Evolutionary conservation across 1,140 invertebrate species (phyloP).

Genomic region (Mylabris phalerata): DNA sequence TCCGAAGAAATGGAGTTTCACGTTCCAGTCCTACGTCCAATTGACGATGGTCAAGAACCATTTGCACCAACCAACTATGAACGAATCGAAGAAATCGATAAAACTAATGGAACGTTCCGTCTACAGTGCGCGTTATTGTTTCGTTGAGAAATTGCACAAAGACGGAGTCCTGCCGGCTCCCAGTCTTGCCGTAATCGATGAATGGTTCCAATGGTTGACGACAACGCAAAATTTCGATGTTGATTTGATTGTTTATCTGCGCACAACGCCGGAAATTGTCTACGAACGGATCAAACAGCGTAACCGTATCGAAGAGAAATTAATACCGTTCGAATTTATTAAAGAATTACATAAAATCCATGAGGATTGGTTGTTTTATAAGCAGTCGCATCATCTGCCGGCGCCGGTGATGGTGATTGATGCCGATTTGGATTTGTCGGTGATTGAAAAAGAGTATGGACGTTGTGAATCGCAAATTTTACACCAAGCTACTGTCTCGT

Average conservation of each 20-base stretch:
- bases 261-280: constrained; percentile 73
- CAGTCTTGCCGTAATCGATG: constrained; percentile 61
- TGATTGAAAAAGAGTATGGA: constrained; percentile 55
- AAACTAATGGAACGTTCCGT: constrained; percentile 88
- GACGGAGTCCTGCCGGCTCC: constrained; percentile 44
- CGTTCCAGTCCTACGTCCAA: constrained; percentile 86
- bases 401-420: constrained; percentile 56
- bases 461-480: constrained; percentile 47
- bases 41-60: constrained; percentile 82
- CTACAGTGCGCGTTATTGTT: constrained; percentile 74
- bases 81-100: constrained; percentile 43
- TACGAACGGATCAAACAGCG: constrained; percentile 71
- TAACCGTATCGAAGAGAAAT: constrained; percentile 71
- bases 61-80: constrained; percentile 48
- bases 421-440: constrained; percentile 54
- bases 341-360: constrained; percentile 71
- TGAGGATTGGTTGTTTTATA: constrained; percentile 74
- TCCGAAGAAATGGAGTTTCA: constrained; percentile 68
- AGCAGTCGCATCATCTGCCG: constrained; percentile 47
- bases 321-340: constrained; percentile 66
- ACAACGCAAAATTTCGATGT: constrained; percentile 59
- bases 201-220: constrained; percentile 80
- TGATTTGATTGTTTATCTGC: constrained; percentile 83
- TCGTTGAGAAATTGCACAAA: constrained; percentile 70
- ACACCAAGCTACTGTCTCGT: background rate